Percentiles rank a stretch among this genome's conserved stretches.
These are phyloP conservation scores for Deroplatys truncata DNA, from an alignment of 2,888 invertebrate species.

Conservation along the genomic window DNA sequence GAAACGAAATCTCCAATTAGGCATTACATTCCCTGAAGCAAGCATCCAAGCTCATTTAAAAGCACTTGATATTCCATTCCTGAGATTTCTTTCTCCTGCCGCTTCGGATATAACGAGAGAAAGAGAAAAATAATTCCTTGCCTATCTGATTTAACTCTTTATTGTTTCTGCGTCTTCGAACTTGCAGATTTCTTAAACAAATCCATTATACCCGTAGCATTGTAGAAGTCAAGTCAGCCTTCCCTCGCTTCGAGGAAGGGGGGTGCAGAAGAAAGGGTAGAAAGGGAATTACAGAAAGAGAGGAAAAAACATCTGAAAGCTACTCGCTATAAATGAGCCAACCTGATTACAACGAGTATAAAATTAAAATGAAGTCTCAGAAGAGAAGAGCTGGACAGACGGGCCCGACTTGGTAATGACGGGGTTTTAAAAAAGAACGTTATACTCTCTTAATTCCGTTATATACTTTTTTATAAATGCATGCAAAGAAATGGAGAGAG, in stretches of 20 bases:
- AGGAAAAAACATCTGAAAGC: conserved; percentile 8
- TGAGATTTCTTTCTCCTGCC: not conserved
- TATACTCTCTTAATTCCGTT: conserved; percentile 4
- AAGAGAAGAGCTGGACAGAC: not conserved
- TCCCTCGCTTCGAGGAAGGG: not conserved
- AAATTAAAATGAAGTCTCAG: conserved; percentile 13
- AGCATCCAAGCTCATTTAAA: not conserved
- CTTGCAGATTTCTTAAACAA: conserved; percentile 9
- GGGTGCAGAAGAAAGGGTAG: not conserved
- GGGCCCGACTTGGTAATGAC: conserved; percentile 1
- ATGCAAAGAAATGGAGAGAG: not conserved
- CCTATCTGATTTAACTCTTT: not conserved
- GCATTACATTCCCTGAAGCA: not conserved
- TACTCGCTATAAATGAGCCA: conserved; percentile 23
- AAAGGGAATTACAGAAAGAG: conserved; percentile 17
- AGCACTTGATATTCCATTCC: not conserved
- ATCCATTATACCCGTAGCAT: not conserved
- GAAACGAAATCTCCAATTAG: not conserved
- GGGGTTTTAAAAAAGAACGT: conserved; percentile 1
- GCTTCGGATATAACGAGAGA: not conserved
- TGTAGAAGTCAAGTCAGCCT: not conserved
- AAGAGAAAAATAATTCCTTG: not conserved
- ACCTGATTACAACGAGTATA: conserved; percentile 21
- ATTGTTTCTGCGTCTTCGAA: not conserved
- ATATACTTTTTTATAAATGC: conserved; percentile 1